phyloP scores from a whole-genome alignment of 2,113 vertebrate genomes.

The Lonchura striata region DNA sequence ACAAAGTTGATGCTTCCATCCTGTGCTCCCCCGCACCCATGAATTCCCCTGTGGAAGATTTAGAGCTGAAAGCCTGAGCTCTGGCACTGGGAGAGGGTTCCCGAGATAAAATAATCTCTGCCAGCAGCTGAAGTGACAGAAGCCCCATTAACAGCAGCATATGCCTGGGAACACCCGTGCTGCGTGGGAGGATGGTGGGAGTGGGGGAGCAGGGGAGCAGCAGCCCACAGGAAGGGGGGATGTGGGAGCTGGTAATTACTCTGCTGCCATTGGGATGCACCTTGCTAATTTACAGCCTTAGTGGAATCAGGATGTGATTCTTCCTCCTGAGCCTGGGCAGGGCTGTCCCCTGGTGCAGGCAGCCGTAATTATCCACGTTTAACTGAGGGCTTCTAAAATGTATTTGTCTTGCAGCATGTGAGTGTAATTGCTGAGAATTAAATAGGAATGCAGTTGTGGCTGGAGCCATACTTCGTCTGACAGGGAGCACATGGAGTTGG shows the following conservation, averaged over 20 bases:
- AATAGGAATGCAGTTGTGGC: not conserved
- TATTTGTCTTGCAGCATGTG: constrained; percentile 55
- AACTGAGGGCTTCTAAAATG: constrained; percentile 59
- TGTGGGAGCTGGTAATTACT: constrained; percentile 70
- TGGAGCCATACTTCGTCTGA: not conserved
- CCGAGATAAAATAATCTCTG: constrained; percentile 47
- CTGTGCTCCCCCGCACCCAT: not conserved
- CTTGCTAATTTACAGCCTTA: constrained; percentile 67
- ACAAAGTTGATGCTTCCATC: not conserved
- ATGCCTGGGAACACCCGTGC: constrained; percentile 57
- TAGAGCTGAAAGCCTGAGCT: constrained; percentile 20
- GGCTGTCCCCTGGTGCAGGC: constrained; percentile 2
- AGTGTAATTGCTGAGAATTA: constrained; percentile 27
- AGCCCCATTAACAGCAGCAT: constrained; percentile 74
- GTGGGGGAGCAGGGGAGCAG: not conserved
- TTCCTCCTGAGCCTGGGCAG: not conserved
- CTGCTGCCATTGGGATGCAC: constrained; percentile 70
- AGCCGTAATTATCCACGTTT: constrained; percentile 49
- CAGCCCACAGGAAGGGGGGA: constrained; percentile 24
- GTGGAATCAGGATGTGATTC: not conserved
- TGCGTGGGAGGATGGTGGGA: not conserved
- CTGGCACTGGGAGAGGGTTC: constrained; percentile 21
- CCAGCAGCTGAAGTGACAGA: constrained; percentile 75
- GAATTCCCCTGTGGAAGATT: constrained; percentile 30
- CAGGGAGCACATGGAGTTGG: not conserved